Percentiles rank a stretch among this genome's conserved stretches.
Evolutionary conservation across 2,797 vertebrate genomes (phyloP).

Genomic region (Periparus ater): DNA sequence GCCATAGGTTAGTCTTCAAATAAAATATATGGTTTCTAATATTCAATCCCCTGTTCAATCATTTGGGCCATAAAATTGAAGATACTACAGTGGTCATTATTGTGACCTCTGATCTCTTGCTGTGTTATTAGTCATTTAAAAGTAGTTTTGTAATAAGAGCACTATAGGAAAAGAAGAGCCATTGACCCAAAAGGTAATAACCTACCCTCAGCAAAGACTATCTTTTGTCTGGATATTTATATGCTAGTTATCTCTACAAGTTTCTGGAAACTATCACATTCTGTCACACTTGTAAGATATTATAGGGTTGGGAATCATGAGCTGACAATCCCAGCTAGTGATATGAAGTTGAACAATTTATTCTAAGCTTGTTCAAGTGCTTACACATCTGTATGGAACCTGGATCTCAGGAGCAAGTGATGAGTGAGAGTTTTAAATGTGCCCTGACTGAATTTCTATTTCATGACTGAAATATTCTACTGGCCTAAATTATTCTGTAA

Average conservation of each 20-base stretch:
- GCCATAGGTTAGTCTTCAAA: neutral
- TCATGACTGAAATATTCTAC: conserved; percentile 63
- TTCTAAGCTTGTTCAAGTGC: conserved; percentile 13
- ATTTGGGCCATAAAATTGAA: conserved; percentile 10
- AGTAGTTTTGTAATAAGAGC: neutral
- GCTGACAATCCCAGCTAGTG: neutral
- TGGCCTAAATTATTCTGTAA: conserved; percentile 65
- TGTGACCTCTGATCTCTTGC: neutral
- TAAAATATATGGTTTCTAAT: conserved; percentile 13
- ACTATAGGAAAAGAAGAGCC: neutral
- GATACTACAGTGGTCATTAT: conserved; percentile 14
- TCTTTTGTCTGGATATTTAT: conserved; percentile 1
- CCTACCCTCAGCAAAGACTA: neutral
- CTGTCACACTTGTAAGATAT: neutral
- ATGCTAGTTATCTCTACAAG: neutral
- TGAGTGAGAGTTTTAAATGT: conserved; percentile 31
- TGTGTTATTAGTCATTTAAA: conserved; percentile 16
- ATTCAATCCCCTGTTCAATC: neutral
- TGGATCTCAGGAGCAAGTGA: neutral
- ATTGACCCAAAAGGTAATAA: neutral
- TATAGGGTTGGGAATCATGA: neutral
- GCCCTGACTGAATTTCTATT: conserved; percentile 55
- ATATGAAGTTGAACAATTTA: conserved; percentile 4
- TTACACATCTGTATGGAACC: neutral
- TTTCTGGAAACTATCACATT: conserved; percentile 2